Percentiles rank a stretch among this genome's conserved stretches.
These are phyloP conservation scores for Euplexia lucipara DNA, from an alignment of 2,888 invertebrate species.

Conservation along the genomic window DNA sequence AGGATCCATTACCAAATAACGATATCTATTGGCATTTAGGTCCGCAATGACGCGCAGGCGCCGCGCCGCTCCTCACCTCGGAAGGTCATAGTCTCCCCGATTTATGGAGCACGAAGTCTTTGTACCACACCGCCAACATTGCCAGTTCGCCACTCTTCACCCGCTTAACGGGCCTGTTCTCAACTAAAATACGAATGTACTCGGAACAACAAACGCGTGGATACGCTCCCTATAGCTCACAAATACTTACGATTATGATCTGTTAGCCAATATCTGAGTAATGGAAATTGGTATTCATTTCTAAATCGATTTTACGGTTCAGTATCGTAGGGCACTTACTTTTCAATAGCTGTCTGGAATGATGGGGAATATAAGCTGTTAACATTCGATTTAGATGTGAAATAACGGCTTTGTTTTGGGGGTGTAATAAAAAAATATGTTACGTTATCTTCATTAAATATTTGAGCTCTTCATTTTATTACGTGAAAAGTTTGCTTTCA, in stretches of 20 bases:
- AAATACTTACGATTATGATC: slow-evolving; percentile 66
- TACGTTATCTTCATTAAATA: too few relatives aligned
- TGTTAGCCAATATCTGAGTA: slow-evolving; percentile 61
- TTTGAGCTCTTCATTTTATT: too few relatives aligned
- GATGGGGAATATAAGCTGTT: slow-evolving; percentile 35
- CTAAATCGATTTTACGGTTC: slow-evolving; percentile 60
- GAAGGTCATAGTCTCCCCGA: slow-evolving; percentile 81
- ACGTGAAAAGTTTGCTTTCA: too few relatives aligned
- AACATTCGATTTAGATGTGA: slow-evolving; percentile 34
- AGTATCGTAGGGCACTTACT: slow-evolving; percentile 49
- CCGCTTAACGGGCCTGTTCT: slow-evolving; percentile 73
- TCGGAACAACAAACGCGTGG: slow-evolving; percentile 58
- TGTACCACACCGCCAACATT: slow-evolving; percentile 80
- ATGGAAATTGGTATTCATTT: slow-evolving; percentile 63
- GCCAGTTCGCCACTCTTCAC: slow-evolving; percentile 78
- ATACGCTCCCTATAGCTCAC: slow-evolving; percentile 61
- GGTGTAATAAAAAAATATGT: slow-evolving; percentile 9
- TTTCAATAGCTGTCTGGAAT: slow-evolving; percentile 43
- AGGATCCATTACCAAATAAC: slow-evolving; percentile 42
- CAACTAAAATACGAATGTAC: slow-evolving; percentile 72
- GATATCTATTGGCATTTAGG: slow-evolving; percentile 62
- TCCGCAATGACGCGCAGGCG: slow-evolving; percentile 66
- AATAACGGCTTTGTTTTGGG: slow-evolving; percentile 10
- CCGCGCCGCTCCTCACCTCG: slow-evolving; percentile 65
- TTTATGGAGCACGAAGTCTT: slow-evolving; percentile 87